Base-by-base conservation (phyloP, 2,888 invertebrate species). In the Cheilosia impressa region DNA sequence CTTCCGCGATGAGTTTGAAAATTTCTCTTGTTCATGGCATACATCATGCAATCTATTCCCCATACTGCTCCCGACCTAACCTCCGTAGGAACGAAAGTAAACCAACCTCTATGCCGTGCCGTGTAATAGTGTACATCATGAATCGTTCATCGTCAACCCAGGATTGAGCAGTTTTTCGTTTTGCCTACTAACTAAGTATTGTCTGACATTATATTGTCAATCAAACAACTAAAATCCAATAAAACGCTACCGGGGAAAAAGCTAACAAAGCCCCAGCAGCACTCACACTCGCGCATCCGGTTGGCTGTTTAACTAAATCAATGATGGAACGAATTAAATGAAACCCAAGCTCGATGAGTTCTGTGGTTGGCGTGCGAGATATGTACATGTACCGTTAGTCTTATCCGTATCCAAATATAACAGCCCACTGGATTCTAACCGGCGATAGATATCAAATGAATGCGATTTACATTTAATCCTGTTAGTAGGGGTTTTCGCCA, bases 381-480 rank as follows among this genome's bases (percentile, higher is more conserved):
- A 19, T 10, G 13, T 38, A 38, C 38, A 38, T 38, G 38, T 38
- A 38, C 38, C 13, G 38, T 13, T 38, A 13, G 13, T 13, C 13
- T 13, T 38, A 38, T 38, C 38, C 4, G 38, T 13, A 38, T 13
- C 38, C 38, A 38, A 38, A 38, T 38, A 38, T 13, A 38, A 38
- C 13, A 13, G 47, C 43, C 62, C 27, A 7, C n/a, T 41, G 57
- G 45, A 45, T 43, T 41, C 63, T 22, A 34, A 41, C 55, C n/a
- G 47, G 71, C 66, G 38, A 62, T 73, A 62, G 41, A 62, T 79
- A 68, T 58, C 73, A 68, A 84, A 84, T 84, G 73, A 79, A 84
- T 80, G 69, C 73, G 73, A 69, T 84, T 73, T 79, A 84, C 83
- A 84, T 84, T 84, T 79, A 84, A 84, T 84, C 83, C 83, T 27